phyloP scores from a whole-genome alignment of 2,113 vertebrate species.

The Podarcis raffonei region DNA sequence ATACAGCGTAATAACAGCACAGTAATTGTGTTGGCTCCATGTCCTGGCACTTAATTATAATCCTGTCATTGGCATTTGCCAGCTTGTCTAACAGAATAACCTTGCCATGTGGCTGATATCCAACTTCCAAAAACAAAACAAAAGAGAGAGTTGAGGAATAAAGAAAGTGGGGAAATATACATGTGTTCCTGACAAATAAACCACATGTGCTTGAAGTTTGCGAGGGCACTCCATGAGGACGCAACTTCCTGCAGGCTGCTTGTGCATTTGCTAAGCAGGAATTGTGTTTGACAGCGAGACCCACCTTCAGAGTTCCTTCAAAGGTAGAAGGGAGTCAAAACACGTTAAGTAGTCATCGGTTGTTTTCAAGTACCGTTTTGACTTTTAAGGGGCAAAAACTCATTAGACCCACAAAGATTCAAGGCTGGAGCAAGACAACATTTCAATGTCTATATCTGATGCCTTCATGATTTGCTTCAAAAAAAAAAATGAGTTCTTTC shows the following conservation, averaged over 20 bases:
- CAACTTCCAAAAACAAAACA: conserved; percentile 41
- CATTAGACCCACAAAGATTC: conserved; percentile 7
- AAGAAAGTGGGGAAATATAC: neutral
- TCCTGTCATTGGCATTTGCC: conserved; percentile 73
- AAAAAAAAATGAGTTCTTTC: neutral
- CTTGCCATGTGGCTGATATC: conserved; percentile 70
- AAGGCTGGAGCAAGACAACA: neutral
- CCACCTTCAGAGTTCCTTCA: neutral
- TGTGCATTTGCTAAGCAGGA: neutral
- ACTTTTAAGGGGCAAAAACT: neutral
- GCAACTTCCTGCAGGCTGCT: neutral
- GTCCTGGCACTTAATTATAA: conserved; percentile 77
- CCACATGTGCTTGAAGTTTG: conserved; percentile 28
- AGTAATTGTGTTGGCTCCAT: conserved; percentile 76
- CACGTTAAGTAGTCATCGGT: neutral
- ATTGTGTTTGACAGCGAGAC: neutral
- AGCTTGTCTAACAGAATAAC: conserved; percentile 73
- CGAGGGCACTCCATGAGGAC: conserved; percentile 1
- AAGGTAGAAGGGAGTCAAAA: neutral
- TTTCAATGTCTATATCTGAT: neutral
- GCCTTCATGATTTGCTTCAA: conserved; percentile 11
- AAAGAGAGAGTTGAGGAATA: conserved; percentile 4
- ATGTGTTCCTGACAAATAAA: conserved; percentile 13
- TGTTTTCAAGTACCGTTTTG: neutral
- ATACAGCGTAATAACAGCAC: conserved; percentile 69